Percentiles rank a stretch among this genome's conserved stretches.
Evolutionary conservation across 1,140 invertebrate species (phyloP).

Genomic region (Caerostris darwini): DNA sequence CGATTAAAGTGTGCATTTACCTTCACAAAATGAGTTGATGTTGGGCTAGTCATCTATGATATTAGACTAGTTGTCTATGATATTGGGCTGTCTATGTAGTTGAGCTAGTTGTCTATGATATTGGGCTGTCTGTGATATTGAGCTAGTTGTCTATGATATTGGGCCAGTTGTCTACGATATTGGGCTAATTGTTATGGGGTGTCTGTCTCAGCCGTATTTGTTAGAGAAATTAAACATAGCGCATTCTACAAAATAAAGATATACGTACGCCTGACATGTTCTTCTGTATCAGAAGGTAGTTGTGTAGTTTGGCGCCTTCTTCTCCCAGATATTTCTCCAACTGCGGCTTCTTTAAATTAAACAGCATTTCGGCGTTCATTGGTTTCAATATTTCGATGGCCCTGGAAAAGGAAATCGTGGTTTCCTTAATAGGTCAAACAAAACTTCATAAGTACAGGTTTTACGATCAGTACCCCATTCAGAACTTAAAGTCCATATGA

Average conservation of each 20-base stretch:
- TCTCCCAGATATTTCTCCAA: conserved; percentile 71
- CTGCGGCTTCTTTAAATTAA: conserved; percentile 56
- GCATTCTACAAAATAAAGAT: not conserved
- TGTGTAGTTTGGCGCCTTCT: conserved; percentile 68
- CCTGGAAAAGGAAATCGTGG: not conserved
- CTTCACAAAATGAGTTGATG: too few relatives aligned
- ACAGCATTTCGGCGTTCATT: conserved; percentile 67
- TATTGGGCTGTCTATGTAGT: not conserved
- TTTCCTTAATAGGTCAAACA: too few relatives aligned
- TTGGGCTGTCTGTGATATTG: not conserved
- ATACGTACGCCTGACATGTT: conserved; percentile 74
- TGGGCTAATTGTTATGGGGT: not conserved
- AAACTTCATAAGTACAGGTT: too few relatives aligned
- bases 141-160: not conserved
- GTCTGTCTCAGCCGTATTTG: not conserved
- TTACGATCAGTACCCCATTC: too few relatives aligned
- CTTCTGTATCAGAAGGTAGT: conserved; percentile 62
- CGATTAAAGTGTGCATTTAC: too few relatives aligned
- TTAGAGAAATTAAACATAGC: not conserved
- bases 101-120: not conserved
- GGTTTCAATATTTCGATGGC: conserved; percentile 44
- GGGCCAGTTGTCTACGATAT: not conserved
- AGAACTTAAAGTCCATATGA: too few relatives aligned
- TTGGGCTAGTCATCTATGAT: not conserved
- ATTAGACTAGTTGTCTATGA: not conserved